A percentile compares a stretch with the other conserved stretches of the same genome.
Evolutionary conservation across 2,113 vertebrate genomes (phyloP).

Genomic region (Forbesichthys agassizii): DNA sequence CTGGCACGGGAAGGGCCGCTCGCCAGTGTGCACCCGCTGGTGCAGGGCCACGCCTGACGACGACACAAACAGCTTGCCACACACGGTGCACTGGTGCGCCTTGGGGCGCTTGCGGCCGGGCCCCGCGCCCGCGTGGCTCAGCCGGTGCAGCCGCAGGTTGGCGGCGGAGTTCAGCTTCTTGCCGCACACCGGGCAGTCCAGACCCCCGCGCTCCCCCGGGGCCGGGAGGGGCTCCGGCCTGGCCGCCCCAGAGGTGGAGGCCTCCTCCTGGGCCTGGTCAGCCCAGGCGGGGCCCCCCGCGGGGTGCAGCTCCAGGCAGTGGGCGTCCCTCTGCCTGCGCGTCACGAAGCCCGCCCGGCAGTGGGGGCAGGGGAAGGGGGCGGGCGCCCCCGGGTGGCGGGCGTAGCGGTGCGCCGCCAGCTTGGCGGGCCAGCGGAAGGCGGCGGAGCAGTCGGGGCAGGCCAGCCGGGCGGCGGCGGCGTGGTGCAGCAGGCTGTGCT

Average conservation of each 20-base stretch:
- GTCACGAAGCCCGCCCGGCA: conserved; percentile 78
- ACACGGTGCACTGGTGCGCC: conserved; percentile 80
- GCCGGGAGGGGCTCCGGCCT: neutral
- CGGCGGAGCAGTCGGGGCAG: conserved; percentile 77
- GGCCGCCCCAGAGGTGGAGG: conserved; percentile 13
- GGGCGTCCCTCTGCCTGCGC: conserved; percentile 71
- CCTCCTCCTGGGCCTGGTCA: neutral
- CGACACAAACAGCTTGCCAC: conserved; percentile 85
- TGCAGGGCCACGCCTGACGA: conserved; percentile 87
- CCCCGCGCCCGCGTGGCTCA: conserved; percentile 62
- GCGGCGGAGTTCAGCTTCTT: conserved; percentile 78
- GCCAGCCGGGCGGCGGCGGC: conserved; percentile 50
- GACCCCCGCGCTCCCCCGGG: conserved; percentile 19
- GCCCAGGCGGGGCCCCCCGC: conserved; percentile 9
- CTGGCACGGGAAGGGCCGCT: conserved; percentile 78
- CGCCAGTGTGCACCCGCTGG: conserved; percentile 83
- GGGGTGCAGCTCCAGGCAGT: conserved; percentile 70
- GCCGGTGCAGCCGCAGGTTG: conserved; percentile 76
- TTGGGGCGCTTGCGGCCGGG: conserved; percentile 68
- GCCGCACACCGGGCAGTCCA: conserved; percentile 77
- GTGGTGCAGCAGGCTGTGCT: conserved; percentile 85
- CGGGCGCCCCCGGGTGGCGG: conserved; percentile 73
- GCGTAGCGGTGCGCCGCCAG: conserved; percentile 76
- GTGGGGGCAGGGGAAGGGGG: conserved; percentile 76
- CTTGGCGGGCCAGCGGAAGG: conserved; percentile 80